These are phyloP conservation scores for Chymomyza amoena DNA, from an alignment of 2,888 invertebrate genomes.

Conservation along the genomic window DNA sequence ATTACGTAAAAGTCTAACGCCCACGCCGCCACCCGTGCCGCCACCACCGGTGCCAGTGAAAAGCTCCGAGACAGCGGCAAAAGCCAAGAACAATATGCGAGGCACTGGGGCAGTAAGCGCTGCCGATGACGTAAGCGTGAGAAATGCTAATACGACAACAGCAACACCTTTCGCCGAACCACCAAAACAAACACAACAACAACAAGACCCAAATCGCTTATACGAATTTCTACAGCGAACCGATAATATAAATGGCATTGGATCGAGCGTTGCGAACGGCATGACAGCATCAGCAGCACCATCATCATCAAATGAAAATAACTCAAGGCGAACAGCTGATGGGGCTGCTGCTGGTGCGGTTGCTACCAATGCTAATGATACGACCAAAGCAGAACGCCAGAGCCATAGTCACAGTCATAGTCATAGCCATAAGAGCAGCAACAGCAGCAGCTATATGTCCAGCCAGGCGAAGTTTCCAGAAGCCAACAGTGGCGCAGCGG, in stretches of 20 bases:
- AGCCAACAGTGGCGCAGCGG: constrained; percentile 1
- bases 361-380: not conserved
- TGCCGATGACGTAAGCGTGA: constrained; percentile 51
- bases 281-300: constrained; percentile 18
- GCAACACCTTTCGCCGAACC: constrained; percentile 18
- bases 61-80: constrained; percentile 71
- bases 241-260: constrained; percentile 29
- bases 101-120: not conserved
- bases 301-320: constrained; percentile 76
- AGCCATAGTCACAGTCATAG: constrained; percentile 3
- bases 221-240: constrained; percentile 82
- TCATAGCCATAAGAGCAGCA: constrained; percentile 27
- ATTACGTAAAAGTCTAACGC: constrained; percentile 75
- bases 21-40: constrained; percentile 68
- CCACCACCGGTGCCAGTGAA: constrained; percentile 76
- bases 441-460: constrained; percentile 16
- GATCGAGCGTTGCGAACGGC: constrained; percentile 12
- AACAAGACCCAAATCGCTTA: constrained; percentile 81
- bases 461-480: constrained; percentile 47
- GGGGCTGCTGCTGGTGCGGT: constrained; percentile 15
- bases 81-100: constrained; percentile 49
- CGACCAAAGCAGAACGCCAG: constrained; percentile 24
- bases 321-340: constrained; percentile 69
- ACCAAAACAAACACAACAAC: constrained; percentile 16
- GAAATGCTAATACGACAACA: constrained; percentile 46